These are phyloP conservation scores for Scomberomorus guttatus DNA, from an alignment of 2,797 vertebrate species.

Conservation along the genomic window DNA sequence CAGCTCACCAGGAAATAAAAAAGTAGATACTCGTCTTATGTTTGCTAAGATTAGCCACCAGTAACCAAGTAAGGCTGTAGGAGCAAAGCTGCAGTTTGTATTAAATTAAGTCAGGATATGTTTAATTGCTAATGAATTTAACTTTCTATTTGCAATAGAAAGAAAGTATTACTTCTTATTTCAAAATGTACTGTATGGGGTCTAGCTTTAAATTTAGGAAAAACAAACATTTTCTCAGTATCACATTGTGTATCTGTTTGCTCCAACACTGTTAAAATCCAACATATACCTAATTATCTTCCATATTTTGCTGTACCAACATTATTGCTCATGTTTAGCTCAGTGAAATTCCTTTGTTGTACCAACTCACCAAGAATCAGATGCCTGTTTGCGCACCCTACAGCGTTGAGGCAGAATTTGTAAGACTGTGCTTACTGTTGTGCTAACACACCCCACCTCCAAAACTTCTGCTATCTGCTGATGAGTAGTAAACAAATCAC, in stretches of 20 bases:
- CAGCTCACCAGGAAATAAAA: not conserved
- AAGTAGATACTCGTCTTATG: no score
- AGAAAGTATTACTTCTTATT: not conserved
- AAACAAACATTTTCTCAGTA: no score
- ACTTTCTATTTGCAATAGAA: not conserved
- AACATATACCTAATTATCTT: not conserved
- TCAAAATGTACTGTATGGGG: not conserved
- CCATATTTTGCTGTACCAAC: no score
- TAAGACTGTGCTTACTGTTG: conserved; percentile 22
- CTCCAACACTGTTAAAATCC: not conserved
- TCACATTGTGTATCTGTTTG: not conserved
- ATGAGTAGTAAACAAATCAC: conserved; percentile 46
- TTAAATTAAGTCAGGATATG: no score
- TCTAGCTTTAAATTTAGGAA: not conserved
- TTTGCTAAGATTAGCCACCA: no score
- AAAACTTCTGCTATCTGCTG: conserved; percentile 50
- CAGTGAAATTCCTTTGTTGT: not conserved
- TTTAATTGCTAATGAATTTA: not conserved
- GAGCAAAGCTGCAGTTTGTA: no score
- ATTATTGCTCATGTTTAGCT: not conserved
- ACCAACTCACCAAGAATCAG: conserved; percentile 6
- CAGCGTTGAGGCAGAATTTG: conserved; percentile 23
- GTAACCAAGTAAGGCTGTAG: no score
- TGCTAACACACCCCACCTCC: conserved; percentile 42
- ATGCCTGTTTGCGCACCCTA: conserved; percentile 16